These are phyloP conservation scores for Emberiza fucata DNA, from an alignment of 2,113 vertebrate genomes.

Conservation along the genomic window DNA sequence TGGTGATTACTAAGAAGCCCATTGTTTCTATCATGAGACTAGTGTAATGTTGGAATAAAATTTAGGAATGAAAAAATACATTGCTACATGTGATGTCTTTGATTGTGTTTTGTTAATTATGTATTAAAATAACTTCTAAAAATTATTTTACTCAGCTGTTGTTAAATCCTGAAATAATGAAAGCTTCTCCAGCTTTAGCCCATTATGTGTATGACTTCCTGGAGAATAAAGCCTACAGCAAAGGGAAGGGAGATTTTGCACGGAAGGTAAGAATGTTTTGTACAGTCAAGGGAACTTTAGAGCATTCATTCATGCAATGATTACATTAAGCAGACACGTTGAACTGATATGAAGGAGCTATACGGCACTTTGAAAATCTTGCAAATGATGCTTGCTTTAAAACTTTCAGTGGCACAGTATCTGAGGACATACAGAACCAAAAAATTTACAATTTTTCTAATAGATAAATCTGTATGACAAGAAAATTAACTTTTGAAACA, in stretches of 20 bases:
- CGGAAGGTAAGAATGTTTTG: conserved; percentile 83
- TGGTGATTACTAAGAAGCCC: neutral
- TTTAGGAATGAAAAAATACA: neutral
- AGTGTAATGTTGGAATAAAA: neutral
- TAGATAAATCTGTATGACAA: neutral
- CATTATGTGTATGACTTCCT: conserved; percentile 91
- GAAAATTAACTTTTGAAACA: neutral
- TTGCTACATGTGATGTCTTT: neutral
- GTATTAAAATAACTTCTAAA: neutral
- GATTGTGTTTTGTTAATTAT: neutral
- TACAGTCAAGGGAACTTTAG: neutral
- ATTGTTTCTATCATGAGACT: neutral
- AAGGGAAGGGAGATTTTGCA: conserved; percentile 98
- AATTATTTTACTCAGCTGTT: conserved; percentile 78
- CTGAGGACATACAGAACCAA: neutral
- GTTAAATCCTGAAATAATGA: conserved; percentile 94
- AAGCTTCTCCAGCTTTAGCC: conserved; percentile 86
- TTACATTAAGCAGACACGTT: neutral
- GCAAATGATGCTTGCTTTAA: neutral
- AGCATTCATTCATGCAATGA: neutral
- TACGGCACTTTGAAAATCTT: neutral
- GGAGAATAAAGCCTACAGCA: conserved; percentile 97
- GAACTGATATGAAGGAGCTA: neutral
- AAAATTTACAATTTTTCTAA: neutral
- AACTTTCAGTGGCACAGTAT: neutral